These are phyloP conservation scores for Coleophora deauratella DNA, from an alignment of 2,888 invertebrate species.

Conservation along the genomic window DNA sequence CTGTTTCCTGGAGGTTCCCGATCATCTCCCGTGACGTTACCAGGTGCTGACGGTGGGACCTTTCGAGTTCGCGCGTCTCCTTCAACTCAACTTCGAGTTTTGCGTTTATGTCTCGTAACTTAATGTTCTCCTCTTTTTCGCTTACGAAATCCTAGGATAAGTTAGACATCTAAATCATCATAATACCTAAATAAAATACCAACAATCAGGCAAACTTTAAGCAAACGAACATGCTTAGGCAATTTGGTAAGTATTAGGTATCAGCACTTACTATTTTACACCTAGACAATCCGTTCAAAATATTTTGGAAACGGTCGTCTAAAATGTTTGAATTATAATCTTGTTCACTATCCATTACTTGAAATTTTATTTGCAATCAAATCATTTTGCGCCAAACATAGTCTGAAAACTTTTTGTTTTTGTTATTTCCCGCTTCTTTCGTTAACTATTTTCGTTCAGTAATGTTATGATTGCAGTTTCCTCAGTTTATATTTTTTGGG, in stretches of 20 bases:
- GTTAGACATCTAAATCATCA: neutral
- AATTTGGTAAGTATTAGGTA: neutral
- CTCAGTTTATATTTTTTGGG: too few relatives aligned
- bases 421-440: too few relatives aligned
- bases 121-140: conserved; percentile 48
- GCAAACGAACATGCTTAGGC: too few relatives aligned
- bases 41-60: conserved; percentile 59
- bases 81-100: conserved; percentile 51
- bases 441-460: too few relatives aligned
- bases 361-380: neutral
- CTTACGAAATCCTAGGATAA: conserved; percentile 37
- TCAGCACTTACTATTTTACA: conserved; percentile 58
- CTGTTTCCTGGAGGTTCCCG: conserved; percentile 57
- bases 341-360: conserved; percentile 24
- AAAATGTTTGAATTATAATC: conserved; percentile 16
- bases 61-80: conserved; percentile 53
- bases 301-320: conserved; percentile 37
- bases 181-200: neutral
- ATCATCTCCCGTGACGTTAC: conserved; percentile 60
- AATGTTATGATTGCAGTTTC: too few relatives aligned
- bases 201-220: too few relatives aligned
- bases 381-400: too few relatives aligned
- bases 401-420: too few relatives aligned
- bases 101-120: conserved; percentile 39
- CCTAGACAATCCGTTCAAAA: conserved; percentile 41